Evolutionary conservation across 1,140 invertebrate genomes (phyloP).

Genomic region (Formica exsecta): DNA sequence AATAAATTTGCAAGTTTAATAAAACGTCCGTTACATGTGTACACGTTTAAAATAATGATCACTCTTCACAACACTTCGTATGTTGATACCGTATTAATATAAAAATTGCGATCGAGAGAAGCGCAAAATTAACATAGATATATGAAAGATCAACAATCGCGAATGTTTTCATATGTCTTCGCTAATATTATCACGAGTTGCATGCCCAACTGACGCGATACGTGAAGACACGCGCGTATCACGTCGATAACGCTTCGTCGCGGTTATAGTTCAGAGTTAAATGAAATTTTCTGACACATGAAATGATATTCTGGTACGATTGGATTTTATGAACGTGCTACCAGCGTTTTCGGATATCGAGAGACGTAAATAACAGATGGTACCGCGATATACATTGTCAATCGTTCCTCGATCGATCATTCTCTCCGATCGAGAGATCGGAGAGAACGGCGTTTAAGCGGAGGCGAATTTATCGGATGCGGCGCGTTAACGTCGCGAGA

Average conservation of each 20-base stretch:
- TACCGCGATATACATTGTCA: conserved; percentile 2
- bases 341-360: neutral
- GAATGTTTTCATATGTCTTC: neutral
- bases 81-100: conserved; percentile 8
- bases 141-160: neutral
- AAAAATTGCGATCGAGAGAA: neutral
- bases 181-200: neutral
- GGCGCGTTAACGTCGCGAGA: conserved; percentile 47
- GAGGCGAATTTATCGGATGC: neutral
- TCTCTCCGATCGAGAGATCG: neutral
- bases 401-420: conserved; percentile 40
- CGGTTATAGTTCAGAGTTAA: conserved; percentile 6
- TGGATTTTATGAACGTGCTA: conserved; percentile 17
- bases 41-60: neutral
- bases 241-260: neutral
- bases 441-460: neutral
- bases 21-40: neutral
- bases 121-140: neutral
- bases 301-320: neutral
- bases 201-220: neutral
- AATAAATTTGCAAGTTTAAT: conserved; percentile 32
- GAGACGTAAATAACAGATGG: conserved; percentile 25
- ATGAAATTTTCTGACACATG: neutral
- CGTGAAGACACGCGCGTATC: neutral
- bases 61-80: too few relatives aligned